Base-by-base conservation (phyloP, 2,888 invertebrate species). In the Machimus atricapillus region DNA sequence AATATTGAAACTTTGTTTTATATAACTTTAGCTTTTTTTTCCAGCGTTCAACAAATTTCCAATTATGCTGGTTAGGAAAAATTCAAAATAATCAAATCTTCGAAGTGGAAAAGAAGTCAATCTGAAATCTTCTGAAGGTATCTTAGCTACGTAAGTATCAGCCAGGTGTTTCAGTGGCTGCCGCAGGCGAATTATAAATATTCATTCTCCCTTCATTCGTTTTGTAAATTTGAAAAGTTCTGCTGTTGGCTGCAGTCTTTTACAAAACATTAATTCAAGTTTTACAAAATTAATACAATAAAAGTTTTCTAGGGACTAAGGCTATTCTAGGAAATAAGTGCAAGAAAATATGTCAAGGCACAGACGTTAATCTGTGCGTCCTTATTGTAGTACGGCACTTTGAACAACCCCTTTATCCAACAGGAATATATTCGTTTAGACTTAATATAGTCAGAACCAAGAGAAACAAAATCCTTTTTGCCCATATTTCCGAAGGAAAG, bases 401-500 rank as follows among this genome's bases (percentile, higher is more conserved):
- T 31, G 27, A 16, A 27, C 56, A 31, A 23, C 76, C 27, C 52
- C 23, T 37, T 82, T 19, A 19, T 82, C 12, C 40, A 23, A 12
- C 52, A 31, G 37, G 82, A 31, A 37, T 37, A 27, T 56, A 37
- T 82, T 58, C 34, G 82, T 37, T 82, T 82, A 66, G n/a, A 58
- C 37, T 82, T 23, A 82, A 82, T 66, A 82, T 66, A 82, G 37
- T 37, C 27, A 14, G 27, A 58, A 31, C 27, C 19, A 58, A 16
- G 34, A 56, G 58, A 66, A 66, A 82, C 58, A 56, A 31, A 82
- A 82, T 37, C 34, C 58, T 82, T 34, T 82, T 58, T 56, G 9
- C 37, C 58, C 37, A 31, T 82, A 37, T 82, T 82, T 82, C 27
- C 37, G 82, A 52, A 82, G 37, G 58, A 82, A 58, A 82, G 82